Evolutionary conservation across 2,888 invertebrate species (phyloP).

Genomic region (Leptothorax acervorum): DNA sequence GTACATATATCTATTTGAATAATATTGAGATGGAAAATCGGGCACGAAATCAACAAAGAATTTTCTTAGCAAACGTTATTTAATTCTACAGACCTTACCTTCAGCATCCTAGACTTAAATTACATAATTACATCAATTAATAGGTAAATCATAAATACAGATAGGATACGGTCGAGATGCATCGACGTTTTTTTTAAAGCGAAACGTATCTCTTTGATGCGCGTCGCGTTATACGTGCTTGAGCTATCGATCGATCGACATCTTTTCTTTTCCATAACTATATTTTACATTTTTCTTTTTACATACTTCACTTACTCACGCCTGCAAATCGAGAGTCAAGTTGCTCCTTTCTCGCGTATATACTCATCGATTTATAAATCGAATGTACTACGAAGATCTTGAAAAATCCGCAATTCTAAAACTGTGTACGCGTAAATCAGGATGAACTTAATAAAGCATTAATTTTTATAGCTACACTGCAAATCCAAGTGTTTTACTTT

Average conservation of each 20-base stretch:
- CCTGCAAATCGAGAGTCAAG: not conserved
- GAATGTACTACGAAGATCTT: not conserved
- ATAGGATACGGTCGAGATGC: slow-evolving; percentile 59
- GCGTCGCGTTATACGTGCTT: not conserved
- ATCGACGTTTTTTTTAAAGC: slow-evolving; percentile 26
- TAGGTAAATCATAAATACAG: slow-evolving; percentile 74
- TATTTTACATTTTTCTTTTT: slow-evolving; percentile 51
- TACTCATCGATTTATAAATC: not conserved
- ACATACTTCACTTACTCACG: slow-evolving; percentile 18
- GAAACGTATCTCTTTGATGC: slow-evolving; percentile 24
- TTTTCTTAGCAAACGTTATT: slow-evolving; percentile 73
- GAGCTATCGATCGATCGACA: slow-evolving; percentile 37
- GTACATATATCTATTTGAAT: not conserved
- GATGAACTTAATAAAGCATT: not conserved
- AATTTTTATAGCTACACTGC: not conserved
- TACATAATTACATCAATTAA: slow-evolving; percentile 71
- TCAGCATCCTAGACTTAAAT: slow-evolving; percentile 70
- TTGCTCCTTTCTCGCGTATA: not conserved
- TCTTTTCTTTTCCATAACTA: slow-evolving; percentile 43
- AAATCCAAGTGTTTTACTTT: too few species aligned
- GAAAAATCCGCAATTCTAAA: slow-evolving; percentile 15
- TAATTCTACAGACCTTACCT: slow-evolving; percentile 69
- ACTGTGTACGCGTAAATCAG: not conserved
- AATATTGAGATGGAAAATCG: not conserved
- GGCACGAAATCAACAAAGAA: slow-evolving; percentile 10